Evolutionary conservation across 2,797 vertebrate genomes (phyloP).

Genomic region (Cryptoprocta ferox): DNA sequence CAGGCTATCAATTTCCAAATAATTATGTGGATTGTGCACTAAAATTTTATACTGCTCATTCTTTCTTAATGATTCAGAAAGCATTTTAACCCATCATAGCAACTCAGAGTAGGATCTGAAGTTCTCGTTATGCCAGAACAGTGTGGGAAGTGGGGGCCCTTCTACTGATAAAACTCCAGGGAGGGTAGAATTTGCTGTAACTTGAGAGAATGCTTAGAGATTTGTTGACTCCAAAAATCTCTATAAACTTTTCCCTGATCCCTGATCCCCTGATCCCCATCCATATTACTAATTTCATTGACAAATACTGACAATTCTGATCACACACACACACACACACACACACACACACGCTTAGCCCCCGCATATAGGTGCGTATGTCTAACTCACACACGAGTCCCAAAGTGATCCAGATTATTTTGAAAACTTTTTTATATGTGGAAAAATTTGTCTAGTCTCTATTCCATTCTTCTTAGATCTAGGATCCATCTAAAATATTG

Average conservation of each 20-base stretch:
- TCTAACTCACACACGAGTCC: background rate
- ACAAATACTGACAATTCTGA: background rate
- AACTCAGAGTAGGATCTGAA: background rate
- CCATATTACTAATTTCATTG: background rate
- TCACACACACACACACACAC: background rate
- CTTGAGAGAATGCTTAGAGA: background rate
- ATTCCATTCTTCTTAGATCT: background rate
- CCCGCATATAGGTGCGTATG: background rate
- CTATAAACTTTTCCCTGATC: background rate
- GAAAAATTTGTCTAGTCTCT: background rate
- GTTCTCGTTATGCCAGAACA: background rate
- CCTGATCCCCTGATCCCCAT: background rate
- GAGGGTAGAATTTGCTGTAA: background rate
- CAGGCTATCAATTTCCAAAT: background rate
- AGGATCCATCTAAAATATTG: background rate
- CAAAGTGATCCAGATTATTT: background rate
- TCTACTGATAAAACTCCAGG: background rate
- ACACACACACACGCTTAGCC: background rate
- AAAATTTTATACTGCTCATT: background rate
- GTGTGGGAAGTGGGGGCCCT: background rate
- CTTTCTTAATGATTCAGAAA: background rate
- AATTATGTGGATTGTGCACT: background rate
- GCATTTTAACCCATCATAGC: background rate
- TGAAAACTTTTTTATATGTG: background rate
- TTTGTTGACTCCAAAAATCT: background rate